These are phyloP conservation scores for Agelastica alni DNA, from an alignment of 2,888 invertebrate genomes.

Conservation along the genomic window DNA sequence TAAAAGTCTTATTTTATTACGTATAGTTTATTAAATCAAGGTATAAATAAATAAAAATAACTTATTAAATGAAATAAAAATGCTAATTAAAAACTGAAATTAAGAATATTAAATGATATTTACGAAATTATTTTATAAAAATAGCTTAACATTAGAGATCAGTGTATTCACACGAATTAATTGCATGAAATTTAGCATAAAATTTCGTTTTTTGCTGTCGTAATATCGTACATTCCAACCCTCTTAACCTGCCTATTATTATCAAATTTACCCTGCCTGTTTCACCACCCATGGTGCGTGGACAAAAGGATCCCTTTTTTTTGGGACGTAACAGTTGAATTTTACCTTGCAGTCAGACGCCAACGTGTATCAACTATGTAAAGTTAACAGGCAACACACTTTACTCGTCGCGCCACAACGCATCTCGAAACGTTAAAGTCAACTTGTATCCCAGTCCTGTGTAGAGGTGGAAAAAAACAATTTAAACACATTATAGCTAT, in stretches of 20 bases:
- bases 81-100: no score
- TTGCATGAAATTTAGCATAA: no score
- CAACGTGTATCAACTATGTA: background rate
- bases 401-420: constrained; percentile 1
- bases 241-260: background rate
- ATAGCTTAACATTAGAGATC: no score
- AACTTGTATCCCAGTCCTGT: constrained; percentile 43
- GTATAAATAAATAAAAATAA: no score
- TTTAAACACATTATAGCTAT: no score
- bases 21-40: no score
- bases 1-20: no score
- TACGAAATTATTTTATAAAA: no score
- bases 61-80: no score
- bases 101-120: no score
- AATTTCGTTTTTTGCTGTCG: no score
- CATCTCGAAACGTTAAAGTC: constrained; percentile 9
- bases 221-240: constrained; percentile 1
- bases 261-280: background rate
- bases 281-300: background rate
- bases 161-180: no score
- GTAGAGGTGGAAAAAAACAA: constrained; percentile 44
- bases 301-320: constrained; percentile 11
- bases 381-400: constrained; percentile 16
- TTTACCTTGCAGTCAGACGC: background rate
- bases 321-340: background rate